phyloP scores from a whole-genome alignment of 1,140 invertebrate genomes.

The Trinorchestia longiramus region DNA sequence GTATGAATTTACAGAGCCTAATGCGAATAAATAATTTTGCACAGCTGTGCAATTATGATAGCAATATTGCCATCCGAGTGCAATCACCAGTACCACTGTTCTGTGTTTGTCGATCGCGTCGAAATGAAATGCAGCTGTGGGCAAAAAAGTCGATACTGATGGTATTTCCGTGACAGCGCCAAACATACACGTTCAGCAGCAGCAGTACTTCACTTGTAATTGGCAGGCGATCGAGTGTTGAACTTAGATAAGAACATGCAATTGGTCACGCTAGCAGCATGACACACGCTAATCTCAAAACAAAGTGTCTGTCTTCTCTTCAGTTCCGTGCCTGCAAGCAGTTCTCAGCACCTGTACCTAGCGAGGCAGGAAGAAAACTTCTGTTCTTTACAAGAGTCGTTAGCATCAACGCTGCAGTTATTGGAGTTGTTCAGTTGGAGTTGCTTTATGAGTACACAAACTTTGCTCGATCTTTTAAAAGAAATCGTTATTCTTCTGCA shows the following conservation, averaged over 20 bases:
- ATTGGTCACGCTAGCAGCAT: background rate
- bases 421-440: background rate
- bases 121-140: background rate
- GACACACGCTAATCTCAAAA: background rate
- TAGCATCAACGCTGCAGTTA: background rate
- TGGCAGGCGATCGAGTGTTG: background rate
- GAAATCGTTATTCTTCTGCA: background rate
- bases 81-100: too few species aligned
- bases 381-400: background rate
- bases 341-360: background rate
- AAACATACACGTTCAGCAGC: background rate
- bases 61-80: too few species aligned
- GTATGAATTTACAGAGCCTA: too few species aligned
- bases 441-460: background rate
- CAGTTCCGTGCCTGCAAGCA: background rate
- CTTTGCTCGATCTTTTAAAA: background rate
- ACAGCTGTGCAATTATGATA: too few species aligned
- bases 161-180: background rate
- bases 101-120: too few species aligned
- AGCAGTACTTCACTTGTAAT: background rate
- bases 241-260: background rate
- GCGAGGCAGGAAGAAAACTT: background rate
- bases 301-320: background rate
- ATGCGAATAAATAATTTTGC: too few species aligned
- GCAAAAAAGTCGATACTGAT: background rate